A percentile compares a stretch with the other conserved stretches of the same genome.
phyloP scores from a whole-genome alignment of 1,140 invertebrate genomes.

The Gryllus bimaculatus region DNA sequence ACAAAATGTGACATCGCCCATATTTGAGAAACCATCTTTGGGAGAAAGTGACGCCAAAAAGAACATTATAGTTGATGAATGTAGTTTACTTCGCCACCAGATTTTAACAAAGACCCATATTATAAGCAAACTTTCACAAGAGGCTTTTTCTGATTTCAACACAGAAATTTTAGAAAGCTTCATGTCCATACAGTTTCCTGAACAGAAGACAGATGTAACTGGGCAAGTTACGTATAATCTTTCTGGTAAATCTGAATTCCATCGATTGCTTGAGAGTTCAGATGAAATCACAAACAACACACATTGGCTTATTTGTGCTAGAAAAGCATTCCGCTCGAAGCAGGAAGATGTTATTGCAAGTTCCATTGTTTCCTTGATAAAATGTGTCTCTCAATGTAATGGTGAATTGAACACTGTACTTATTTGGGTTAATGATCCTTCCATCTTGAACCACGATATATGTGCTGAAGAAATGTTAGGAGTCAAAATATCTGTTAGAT shows the following conservation, averaged over 20 bases:
- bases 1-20: background rate
- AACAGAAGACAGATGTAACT: background rate
- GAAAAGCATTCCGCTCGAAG: background rate
- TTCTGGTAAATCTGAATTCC: background rate
- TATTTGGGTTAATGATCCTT: background rate
- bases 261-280: background rate
- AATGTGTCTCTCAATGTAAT: background rate
- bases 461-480: background rate
- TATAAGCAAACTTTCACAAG: background rate
- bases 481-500: background rate
- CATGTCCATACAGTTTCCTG: background rate
- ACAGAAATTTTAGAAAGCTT: background rate
- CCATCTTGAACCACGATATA: background rate
- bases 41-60: background rate
- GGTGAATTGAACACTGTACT: background rate
- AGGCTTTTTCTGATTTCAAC: background rate
- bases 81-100: background rate
- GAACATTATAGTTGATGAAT: background rate
- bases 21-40: background rate
- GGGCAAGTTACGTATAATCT: background rate
- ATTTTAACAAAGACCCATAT: background rate
- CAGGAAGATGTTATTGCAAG: background rate
- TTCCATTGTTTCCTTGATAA: background rate
- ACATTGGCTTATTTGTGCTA: background rate
- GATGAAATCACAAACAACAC: background rate